Conservation (phyloP, 92 coral and sea anemone genomes). For the Montipora capitata region DNA sequence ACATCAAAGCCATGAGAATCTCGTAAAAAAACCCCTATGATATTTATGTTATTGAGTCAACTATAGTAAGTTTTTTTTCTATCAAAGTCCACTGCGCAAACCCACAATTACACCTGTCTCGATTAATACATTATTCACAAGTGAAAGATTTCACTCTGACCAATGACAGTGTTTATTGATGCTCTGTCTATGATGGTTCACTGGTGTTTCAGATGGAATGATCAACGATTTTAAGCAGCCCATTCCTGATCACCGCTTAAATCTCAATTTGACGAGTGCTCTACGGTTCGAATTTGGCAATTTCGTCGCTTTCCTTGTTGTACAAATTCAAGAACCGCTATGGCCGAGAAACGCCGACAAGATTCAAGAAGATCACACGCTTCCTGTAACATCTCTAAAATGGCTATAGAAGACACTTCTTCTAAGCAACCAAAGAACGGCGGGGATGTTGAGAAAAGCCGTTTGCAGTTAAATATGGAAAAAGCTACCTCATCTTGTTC, state of each 20-base stretch:
- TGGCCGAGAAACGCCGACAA: conserved; percentile 9
- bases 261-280: background rate
- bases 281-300: background rate
- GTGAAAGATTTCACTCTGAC: conserved; percentile 1
- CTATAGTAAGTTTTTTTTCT: background rate
- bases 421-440: background rate
- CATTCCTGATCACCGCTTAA: background rate
- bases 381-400: conserved; percentile 9
- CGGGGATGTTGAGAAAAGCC: background rate
- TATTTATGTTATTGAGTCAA: background rate
- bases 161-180: conserved; percentile 31
- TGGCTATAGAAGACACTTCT: conserved; percentile 13
- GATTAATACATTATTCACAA: conserved; percentile 36
- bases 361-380: conserved; percentile 21
- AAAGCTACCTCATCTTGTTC: background rate
- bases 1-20: background rate
- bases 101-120: conserved; percentile 29
- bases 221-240: conserved; percentile 3
- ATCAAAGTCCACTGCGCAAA: conserved; percentile 18
- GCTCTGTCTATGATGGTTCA: conserved; percentile 19
- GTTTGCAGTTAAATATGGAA: background rate
- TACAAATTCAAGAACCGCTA: background rate
- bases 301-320: background rate
- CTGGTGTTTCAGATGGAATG: conserved; percentile 13
- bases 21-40: too few species aligned